Percentiles rank a stretch among this genome's conserved stretches.
These are phyloP conservation scores for Dinoponera quadriceps DNA, from an alignment of 1,140 invertebrate species.

Conservation along the genomic window DNA sequence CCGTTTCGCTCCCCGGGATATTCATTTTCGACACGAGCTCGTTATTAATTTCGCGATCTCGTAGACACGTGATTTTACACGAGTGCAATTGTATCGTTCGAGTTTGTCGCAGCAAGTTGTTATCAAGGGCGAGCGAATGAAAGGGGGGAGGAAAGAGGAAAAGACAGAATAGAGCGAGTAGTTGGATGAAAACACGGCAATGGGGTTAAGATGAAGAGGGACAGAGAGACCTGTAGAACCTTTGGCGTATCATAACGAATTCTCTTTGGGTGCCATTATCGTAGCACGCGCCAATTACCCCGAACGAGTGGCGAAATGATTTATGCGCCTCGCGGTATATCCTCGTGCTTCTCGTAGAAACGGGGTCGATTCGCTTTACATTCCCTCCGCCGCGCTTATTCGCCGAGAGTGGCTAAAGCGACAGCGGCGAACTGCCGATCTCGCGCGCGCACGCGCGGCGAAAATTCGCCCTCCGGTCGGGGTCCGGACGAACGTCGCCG, in stretches of 20 bases:
- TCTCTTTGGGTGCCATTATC: constrained; percentile 80
- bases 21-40: constrained; percentile 24
- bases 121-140: neutral
- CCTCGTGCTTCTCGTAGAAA: constrained; percentile 42
- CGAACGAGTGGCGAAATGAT: constrained; percentile 78
- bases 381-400: neutral
- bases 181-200: neutral
- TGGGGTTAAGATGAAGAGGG: neutral
- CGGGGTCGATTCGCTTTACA: constrained; percentile 36
- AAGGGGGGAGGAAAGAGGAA: no score
- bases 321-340: constrained; percentile 74
- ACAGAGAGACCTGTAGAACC: constrained; percentile 25
- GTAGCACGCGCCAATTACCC: constrained; percentile 80
- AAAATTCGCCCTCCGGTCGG: constrained; percentile 2
- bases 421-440: constrained; percentile 6
- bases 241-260: constrained; percentile 75
- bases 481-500: neutral
- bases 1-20: constrained; percentile 15
- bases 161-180: neutral
- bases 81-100: neutral
- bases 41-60: constrained; percentile 44
- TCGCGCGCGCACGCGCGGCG: no score
- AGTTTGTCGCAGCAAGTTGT: constrained; percentile 1
- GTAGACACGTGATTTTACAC: constrained; percentile 13
- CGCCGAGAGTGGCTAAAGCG: neutral